These are phyloP conservation scores for Pipistrellus pipistrellus DNA, from an alignment of 2,797 vertebrate species.

Conservation along the genomic window DNA sequence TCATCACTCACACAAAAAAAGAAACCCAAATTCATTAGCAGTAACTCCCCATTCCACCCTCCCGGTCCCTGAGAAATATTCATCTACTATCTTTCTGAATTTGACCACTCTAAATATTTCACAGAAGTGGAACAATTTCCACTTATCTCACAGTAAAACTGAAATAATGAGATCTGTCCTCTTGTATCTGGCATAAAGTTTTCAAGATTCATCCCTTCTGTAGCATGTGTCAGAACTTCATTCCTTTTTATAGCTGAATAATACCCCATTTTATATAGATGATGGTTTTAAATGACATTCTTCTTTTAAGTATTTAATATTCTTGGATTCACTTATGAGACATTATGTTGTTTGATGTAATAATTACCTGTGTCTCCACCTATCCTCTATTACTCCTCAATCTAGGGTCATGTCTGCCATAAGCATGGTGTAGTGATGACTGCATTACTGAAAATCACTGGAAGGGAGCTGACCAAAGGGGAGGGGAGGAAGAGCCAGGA, in stretches of 20 bases:
- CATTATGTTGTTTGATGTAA: background rate
- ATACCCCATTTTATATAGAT: background rate
- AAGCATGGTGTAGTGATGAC: background rate
- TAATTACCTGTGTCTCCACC: background rate
- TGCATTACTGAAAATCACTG: background rate
- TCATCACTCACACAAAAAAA: background rate
- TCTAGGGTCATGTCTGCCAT: background rate
- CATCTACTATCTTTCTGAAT: background rate
- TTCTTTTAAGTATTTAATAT: background rate
- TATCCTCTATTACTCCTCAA: background rate
- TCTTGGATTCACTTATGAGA: background rate
- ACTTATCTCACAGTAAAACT: too few species aligned
- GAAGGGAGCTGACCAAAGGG: background rate
- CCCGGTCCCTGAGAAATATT: background rate
- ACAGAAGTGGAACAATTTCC: background rate
- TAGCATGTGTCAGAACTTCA: slow-evolving; percentile 7
- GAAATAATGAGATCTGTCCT: background rate
- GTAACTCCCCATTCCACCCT: too few species aligned
- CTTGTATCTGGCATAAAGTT: background rate
- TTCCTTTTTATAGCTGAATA: background rate
- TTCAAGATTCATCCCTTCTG: background rate
- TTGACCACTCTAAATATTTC: background rate
- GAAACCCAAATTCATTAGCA: background rate
- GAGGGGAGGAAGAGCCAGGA: background rate
- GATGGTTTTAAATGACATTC: background rate